A percentile compares a stretch with the other conserved stretches of the same genome.
Conservation (phyloP, 2,113 vertebrate species). For the Lophotis ruficrista region DNA sequence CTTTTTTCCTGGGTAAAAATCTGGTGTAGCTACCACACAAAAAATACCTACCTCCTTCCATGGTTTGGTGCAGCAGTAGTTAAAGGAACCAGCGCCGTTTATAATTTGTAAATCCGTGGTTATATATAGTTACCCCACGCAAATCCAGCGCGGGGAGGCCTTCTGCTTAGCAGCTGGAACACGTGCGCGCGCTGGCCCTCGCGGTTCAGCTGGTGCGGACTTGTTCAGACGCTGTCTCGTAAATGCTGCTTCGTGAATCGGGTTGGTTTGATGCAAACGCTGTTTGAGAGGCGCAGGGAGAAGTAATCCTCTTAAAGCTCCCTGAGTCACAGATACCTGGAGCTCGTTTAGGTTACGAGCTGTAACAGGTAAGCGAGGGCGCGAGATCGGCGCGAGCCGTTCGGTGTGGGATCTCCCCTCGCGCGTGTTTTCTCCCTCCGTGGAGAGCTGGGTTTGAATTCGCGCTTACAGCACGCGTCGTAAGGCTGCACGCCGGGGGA, state of each 20-base stretch:
- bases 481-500: neutral
- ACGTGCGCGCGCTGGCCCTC: neutral
- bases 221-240: neutral
- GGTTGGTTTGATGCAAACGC: neutral
- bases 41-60: rapidly evolving
- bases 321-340: neutral
- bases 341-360: neutral
- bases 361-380: neutral
- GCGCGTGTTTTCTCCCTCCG: neutral
- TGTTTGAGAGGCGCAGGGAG: neutral
- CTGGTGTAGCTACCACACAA: neutral
- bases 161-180: neutral
- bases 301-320: neutral
- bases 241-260: neutral
- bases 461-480: neutral
- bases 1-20: neutral
- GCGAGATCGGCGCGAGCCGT: neutral
- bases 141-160: neutral
- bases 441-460: neutral
- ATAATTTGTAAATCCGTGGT: neutral
- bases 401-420: neutral
- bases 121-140: rapidly evolving
- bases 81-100: neutral
- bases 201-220: neutral
- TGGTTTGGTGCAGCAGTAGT: neutral